Percentiles rank a stretch among this genome's conserved stretches.
Conservation (phyloP, 2,113 vertebrate species). For the Scopus umbretta region DNA sequence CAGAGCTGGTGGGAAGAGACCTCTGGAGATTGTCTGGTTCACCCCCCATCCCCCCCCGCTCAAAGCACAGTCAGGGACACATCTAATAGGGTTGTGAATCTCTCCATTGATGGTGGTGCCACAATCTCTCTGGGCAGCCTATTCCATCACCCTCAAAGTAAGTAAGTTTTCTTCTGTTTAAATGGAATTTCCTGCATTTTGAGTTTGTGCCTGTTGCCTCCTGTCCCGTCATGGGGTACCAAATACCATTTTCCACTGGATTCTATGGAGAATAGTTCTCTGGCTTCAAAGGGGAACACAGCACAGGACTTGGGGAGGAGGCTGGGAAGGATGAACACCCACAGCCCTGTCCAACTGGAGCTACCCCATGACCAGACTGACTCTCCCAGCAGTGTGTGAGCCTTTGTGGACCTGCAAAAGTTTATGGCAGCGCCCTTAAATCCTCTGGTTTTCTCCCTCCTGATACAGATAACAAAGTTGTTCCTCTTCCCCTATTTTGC, state of each 20-base stretch:
- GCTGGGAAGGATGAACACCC: not conserved
- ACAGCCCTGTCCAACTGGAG: not conserved
- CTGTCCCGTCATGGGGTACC: not conserved
- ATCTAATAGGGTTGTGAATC: not conserved
- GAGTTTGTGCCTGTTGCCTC: not conserved
- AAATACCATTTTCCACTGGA: not conserved
- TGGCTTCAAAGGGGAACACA: not conserved
- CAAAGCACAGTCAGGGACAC: not conserved
- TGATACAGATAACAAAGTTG: not conserved
- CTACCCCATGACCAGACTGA: not conserved
- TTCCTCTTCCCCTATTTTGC: not conserved
- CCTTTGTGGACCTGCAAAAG: not conserved
- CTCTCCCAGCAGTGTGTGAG: not conserved
- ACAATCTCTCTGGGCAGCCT: not conserved
- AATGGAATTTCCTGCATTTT: not conserved
- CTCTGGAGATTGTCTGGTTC: not conserved
- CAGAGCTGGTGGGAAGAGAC: not conserved
- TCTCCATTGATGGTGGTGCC: not conserved
- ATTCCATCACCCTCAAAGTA: not conserved
- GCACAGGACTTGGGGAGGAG: not conserved
- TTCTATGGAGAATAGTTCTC: not conserved
- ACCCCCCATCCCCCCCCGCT: fast-evolving
- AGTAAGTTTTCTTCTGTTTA: not conserved
- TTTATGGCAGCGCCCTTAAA: not conserved
- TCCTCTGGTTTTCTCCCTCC: not conserved